Evolutionary conservation across 1,140 invertebrate species (phyloP).

Genomic region (Euura lappo): DNA sequence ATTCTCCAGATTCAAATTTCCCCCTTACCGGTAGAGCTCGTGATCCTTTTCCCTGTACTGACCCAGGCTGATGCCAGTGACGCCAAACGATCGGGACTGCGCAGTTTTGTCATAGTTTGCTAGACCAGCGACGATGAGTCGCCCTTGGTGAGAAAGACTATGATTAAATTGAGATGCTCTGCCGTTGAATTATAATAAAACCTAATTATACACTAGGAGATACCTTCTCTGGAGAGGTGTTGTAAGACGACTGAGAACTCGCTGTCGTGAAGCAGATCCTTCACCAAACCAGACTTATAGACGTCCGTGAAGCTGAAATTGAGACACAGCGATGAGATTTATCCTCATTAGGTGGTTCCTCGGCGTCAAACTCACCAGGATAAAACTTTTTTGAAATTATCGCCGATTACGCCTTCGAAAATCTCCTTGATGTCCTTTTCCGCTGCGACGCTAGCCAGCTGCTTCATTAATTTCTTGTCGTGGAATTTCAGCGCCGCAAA

Average conservation of each 20-base stretch:
- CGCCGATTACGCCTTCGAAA: constrained; percentile 67
- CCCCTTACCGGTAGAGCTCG: constrained; percentile 58
- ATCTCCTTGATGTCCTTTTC: constrained; percentile 64
- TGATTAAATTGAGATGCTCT: constrained; percentile 12
- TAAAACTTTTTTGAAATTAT: constrained; percentile 63
- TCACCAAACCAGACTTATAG: constrained; percentile 41
- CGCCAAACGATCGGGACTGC: constrained; percentile 51
- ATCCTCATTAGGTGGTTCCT: neutral
- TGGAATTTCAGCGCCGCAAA: constrained; percentile 65
- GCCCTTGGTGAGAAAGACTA: constrained; percentile 61
- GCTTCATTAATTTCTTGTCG: constrained; percentile 60
- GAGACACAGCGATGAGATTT: constrained; percentile 18
- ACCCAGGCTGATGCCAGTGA: constrained; percentile 63
- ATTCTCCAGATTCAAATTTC: no score
- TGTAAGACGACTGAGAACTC: constrained; percentile 50
- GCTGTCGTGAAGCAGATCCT: constrained; percentile 45
- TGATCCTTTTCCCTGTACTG: constrained; percentile 60
- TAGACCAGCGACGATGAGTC: constrained; percentile 65
- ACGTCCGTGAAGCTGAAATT: constrained; percentile 45
- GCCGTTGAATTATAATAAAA: constrained; percentile 9
- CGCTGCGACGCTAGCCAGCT: constrained; percentile 62
- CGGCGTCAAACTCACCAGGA: constrained; percentile 53
- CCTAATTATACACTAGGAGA: constrained; percentile 9
- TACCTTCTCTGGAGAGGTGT: constrained; percentile 51
- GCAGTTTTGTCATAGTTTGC: constrained; percentile 50